These are phyloP conservation scores for Lycopodina hypogea DNA, from an alignment of 37 sponge, comb jelly and placozoan species.

Conservation along the genomic window DNA sequence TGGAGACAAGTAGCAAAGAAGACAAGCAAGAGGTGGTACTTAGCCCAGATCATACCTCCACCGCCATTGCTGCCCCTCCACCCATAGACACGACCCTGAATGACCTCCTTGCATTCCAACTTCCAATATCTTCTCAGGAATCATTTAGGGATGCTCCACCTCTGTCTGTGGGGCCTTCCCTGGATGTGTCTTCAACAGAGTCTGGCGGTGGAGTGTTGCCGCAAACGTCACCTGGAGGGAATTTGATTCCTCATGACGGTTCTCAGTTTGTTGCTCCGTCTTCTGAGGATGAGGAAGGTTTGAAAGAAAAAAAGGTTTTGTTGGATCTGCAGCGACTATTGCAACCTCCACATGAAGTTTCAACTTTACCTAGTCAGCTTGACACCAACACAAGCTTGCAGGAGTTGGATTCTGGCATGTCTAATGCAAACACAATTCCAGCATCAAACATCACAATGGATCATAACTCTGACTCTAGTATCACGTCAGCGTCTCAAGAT, in stretches of 20 bases:
- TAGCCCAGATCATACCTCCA: not conserved
- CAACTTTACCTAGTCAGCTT: not conserved
- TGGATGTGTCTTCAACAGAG: too few species aligned
- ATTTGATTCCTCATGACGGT: too few species aligned
- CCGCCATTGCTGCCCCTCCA: not conserved
- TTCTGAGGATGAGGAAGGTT: not conserved
- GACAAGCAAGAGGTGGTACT: not conserved
- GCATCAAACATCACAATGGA: not conserved
- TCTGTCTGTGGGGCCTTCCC: too few species aligned
- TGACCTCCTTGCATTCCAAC: too few species aligned
- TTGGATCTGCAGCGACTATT: constrained; percentile 24
- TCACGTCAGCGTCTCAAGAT: not conserved
- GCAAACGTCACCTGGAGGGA: too few species aligned
- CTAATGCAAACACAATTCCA: too few species aligned
- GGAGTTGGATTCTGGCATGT: too few species aligned
- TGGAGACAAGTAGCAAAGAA: too few species aligned
- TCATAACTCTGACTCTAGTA: not conserved
- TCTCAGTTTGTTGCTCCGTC: not conserved
- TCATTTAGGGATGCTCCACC: too few species aligned
- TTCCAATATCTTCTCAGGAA: too few species aligned
- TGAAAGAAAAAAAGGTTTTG: constrained; percentile 1
- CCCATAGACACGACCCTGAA: too few species aligned
- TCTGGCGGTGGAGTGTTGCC: too few species aligned
- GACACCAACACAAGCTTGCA: not conserved
- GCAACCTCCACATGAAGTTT: constrained; percentile 9